Base-by-base conservation (phyloP, 2,888 invertebrate species). In the Lordiphosa fenestrarum region DNA sequence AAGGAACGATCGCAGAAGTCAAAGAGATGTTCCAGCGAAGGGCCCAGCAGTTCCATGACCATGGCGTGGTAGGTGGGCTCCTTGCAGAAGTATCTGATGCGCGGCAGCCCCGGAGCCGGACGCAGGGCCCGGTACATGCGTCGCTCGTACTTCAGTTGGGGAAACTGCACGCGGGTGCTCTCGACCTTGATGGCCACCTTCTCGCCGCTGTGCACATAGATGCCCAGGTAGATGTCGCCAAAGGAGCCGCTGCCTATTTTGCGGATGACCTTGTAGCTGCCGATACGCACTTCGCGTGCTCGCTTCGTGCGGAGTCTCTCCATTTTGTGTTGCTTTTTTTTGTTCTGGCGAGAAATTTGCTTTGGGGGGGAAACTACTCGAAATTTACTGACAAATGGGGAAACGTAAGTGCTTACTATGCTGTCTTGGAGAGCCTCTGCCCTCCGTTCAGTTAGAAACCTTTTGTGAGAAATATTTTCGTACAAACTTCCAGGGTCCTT, bases 171-270 rank as follows among this genome's bases (percentile, higher is more conserved):
- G 91, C 96, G 96, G 88, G 96, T 95, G 91, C 98, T 98, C 95
- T 99, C 99, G 91, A 99, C 91, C 92, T 99, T 99, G 86, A 99
- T 98, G 81, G 98, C 99, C 86, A 98, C 98, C 91, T 98, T 97
- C 90, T 98, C 96, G 76, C 94, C 95, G 53, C 95, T 96, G 65
- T 95, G 94, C 88, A 96, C 95, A 90, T 95, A 96, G 77, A 95
- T 95, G 88, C 96, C 98, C 90, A 98, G 91, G 91, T 98, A 99
- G 90, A 99, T 98, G 91, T 99, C 98, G 86, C 99, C 99, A 91
- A 99, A 99, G 67, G 98, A 98, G 80, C 99, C 99, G 89, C 97
- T 97, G 87, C 98, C 97, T 90, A 98, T 97, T 92, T 98, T 98
- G 85, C 98, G 93, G 86, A 97, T 96, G 86, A 98, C 93, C 90